Base-by-base conservation (phyloP, 2,797 vertebrate genomes). In the Acanthopagrus latus region DNA sequence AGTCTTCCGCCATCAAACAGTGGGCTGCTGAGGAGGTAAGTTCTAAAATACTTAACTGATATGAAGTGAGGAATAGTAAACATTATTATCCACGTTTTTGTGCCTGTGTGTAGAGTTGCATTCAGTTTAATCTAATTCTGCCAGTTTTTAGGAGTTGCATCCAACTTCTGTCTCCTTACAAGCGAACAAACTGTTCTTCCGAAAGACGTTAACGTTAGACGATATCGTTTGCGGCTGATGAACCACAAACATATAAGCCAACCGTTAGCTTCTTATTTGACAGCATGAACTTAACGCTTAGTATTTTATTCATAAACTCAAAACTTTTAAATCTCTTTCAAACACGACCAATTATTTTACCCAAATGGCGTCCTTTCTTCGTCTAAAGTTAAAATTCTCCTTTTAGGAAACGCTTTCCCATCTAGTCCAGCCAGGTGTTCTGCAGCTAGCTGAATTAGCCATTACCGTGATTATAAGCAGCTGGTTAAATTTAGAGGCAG, bases 1-100 rank as follows among this genome's bases (percentile, higher is more conserved):
- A 2, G 8, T 0, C 78, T 92, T 91, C 91, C 92, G 85, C 74
- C 75, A 64, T 79, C 82, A 80, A 86, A 85, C 88, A 74, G 78
- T 84, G 80, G 38, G 44, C 46, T 8, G 74, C 62, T 80, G 75
- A 84, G 81, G 66, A 74, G 60, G 71, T 64, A 56, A 63, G 43
- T 75, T 64, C 3, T 17, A 4, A 65, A 7, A 0, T 64, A 47
- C 11, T 64, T n/a, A n/a, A n/a, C n/a, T 29, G 6, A 52, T 18
- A 41, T 3, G 43, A 64, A 60, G n/a, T 64, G 3, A 46, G 0
- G 0, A 29, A 58, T 8, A 21, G 17, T 4, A 56, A 41, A 54
- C 18, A n/a, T n/a, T 9, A 2, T 44, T 14, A 68, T 18, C 7
- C 5, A 21, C 6, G 4, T 63, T 13, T 16, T 18, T 10, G 6